Base-by-base conservation (phyloP, 2,113 vertebrate species). In the Plecotus auritus region DNA sequence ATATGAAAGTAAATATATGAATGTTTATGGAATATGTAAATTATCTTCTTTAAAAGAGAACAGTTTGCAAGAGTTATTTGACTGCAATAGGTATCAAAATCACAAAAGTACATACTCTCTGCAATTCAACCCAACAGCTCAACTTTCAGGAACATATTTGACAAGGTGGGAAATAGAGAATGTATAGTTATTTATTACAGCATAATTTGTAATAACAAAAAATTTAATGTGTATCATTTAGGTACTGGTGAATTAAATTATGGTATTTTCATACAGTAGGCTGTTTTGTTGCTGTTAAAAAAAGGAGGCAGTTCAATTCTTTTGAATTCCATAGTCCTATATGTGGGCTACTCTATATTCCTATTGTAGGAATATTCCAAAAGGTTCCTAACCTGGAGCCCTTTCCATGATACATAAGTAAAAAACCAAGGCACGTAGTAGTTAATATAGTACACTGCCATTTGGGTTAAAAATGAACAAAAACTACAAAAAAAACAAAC, bases 151-250 rank as follows among this genome's bases (percentile, higher is more conserved):
- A 35, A 82, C 77, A 16, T 22, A 77, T 70, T 90, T 84, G 13
- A 32, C 35, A 64, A 96, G 32, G 51, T 78, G 23, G 47, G 78
- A 92, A 92, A 42, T 9, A 89, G n/a, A 66, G 30, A 93, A 82
- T 37, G 23, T 64, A 74, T 10, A 67, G 16, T 76, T 91, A 82
- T 72, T 88, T 54, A 85, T 74, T 70, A 54, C 2, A 85, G 26
- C 35, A 23, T 83, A 93, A 78, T 95, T 91, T 91, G 28, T 56
- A 87, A 84, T 20, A 93, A 56, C 16, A 87, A 83, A 96, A 91
- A 35, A 83, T 74, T 70, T 80, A 84, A 93, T 73, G 47, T 84
- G 17, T 26, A 74, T 86, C 37, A 72, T 66, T 87, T 90, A 85
- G n/a, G 35, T 7, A 81, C 18, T 35, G 45, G 17, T 76, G 45